phyloP scores from a whole-genome alignment of 2,888 invertebrate species.

The Eulithis prunata region DNA sequence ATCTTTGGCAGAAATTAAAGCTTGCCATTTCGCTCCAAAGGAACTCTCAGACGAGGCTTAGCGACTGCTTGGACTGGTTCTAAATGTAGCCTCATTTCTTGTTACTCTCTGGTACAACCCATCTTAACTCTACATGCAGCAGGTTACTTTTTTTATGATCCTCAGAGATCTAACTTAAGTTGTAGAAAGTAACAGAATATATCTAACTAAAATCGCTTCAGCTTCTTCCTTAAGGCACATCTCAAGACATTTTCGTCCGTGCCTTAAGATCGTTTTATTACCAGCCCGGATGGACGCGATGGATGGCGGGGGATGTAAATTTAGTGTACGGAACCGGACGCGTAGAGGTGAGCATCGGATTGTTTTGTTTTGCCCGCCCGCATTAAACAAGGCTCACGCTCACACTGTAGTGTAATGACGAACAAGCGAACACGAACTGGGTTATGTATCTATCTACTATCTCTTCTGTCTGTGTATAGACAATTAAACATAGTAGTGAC shows the following conservation, averaged over 20 bases:
- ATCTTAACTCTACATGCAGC: too few species aligned
- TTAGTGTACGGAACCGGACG: conserved; percentile 82
- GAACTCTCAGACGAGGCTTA: too few species aligned
- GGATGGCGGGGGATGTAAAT: conserved; percentile 83
- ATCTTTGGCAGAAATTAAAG: background rate
- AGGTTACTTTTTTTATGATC: background rate
- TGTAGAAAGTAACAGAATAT: background rate
- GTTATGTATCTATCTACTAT: background rate
- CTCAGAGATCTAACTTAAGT: too few species aligned
- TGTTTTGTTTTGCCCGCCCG: conserved; percentile 80
- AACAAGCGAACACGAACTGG: background rate
- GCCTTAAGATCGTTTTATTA: conserved; percentile 83
- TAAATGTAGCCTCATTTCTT: too few species aligned
- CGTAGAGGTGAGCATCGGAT: conserved; percentile 80
- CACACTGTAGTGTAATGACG: conserved; percentile 53
- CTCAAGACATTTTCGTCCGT: conserved; percentile 77
- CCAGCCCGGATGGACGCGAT: conserved; percentile 82
- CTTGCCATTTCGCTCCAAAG: too few species aligned
- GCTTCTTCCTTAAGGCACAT: conserved; percentile 42
- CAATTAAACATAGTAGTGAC: too few species aligned
- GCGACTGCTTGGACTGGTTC: too few species aligned
- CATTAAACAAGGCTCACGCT: conserved; percentile 61
- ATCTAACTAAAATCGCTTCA: conserved; percentile 36
- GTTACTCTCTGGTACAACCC: too few species aligned
- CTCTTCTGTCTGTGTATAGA: too few species aligned